A percentile compares a stretch with the other conserved stretches of the same genome.
These are phyloP conservation scores for Teleiodes luculella DNA, from an alignment of 2,888 invertebrate genomes.

Conservation along the genomic window DNA sequence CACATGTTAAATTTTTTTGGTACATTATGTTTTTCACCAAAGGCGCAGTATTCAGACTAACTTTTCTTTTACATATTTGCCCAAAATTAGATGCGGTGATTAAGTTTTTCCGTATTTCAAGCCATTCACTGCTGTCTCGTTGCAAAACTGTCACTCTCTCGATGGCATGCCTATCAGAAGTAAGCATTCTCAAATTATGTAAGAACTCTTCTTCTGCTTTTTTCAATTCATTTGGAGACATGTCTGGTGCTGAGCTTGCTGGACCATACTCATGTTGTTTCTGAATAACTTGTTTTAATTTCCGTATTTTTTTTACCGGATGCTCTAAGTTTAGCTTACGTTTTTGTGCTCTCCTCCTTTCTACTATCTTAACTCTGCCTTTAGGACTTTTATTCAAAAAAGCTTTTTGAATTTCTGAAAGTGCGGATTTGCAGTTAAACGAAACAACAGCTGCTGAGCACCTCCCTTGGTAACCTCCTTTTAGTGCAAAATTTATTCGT, in stretches of 20 bases:
- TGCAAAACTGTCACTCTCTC: constrained; percentile 18
- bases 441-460: constrained; percentile 37
- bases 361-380: not conserved
- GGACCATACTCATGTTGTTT: not conserved
- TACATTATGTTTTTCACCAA: constrained; percentile 11
- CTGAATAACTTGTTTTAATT: not conserved
- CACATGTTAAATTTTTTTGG: constrained; percentile 3
- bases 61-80: constrained; percentile 15
- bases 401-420: not conserved
- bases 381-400: not conserved
- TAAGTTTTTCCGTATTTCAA: constrained; percentile 21
- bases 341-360: not conserved
- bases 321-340: not conserved
- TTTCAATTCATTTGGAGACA: not conserved
- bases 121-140: constrained; percentile 22
- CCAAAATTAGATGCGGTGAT: constrained; percentile 26
- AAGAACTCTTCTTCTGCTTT: not conserved
- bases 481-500: constrained; percentile 34
- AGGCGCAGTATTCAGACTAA: not conserved
- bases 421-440: constrained; percentile 27
- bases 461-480: constrained; percentile 35
- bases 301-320: not conserved
- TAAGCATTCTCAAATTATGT: not conserved
- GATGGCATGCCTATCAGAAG: not conserved
- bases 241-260: not conserved